Evolutionary conservation across 2,113 vertebrate species (phyloP), one percentile per base, ranked within the genome.

Genomic region (Larimichthys polyactis): DNA sequence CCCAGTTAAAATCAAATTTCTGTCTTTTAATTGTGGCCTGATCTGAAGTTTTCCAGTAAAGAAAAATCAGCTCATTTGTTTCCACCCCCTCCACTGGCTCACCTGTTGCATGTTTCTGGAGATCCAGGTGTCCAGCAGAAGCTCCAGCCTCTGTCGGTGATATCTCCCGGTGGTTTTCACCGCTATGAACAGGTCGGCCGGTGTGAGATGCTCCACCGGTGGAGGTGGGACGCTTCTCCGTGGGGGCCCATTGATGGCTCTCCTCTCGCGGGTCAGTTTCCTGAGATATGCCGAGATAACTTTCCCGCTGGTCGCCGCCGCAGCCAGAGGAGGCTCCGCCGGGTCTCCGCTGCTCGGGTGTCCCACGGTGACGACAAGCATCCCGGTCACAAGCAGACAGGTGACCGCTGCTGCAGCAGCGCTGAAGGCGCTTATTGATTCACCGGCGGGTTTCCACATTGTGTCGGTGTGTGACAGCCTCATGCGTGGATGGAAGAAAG

Each of bases 51-150:
- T 55, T 51, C 44, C 29, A 40, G 10, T 8, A 20, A 19, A 5
- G n/a, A n/a, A 4, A 40, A 65, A 8, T 44, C 22, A 20, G 8
- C 6, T n/a, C 16, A 29, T 8, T 32, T 57, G 27, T 43, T 62
- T 70, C 11, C 17, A 27, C 7, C 2, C 2, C 0, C 32, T 2
- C 6, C 43, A 3, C 19, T 11, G 9, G 2, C 87, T 76, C 89
- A 99, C 97, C 96, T 97, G 96, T 76, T 94, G 95, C 87, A 91
- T 90, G 90, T 95, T 94, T 71, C 96, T 96, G 86, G 97, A 96
- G 90, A 98, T 96, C 97, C 97, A 99, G 11, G 97, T 98, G 74
- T 98, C 96, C 78, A 98, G 93, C 90, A 98, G 95, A 83, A 99
- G 94, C 83, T 97, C 96, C 88, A 99, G 94, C 52, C 97, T 93